Evolutionary conservation across 2,888 invertebrate species (phyloP).

Genomic region (Thymelicus acteon): DNA sequence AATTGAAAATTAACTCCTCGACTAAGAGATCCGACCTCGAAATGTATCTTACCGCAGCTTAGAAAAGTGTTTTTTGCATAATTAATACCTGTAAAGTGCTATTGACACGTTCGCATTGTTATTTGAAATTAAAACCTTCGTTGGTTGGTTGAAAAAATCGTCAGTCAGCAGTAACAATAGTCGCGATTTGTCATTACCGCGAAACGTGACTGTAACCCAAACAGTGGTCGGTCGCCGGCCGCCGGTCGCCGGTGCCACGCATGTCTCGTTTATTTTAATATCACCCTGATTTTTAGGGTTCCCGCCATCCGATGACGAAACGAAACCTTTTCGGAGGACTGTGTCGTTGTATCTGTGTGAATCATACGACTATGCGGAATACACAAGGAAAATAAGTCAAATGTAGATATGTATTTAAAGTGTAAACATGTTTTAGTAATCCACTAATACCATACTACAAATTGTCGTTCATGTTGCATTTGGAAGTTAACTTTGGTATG

Average conservation of each 20-base stretch:
- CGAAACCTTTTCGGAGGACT: neutral
- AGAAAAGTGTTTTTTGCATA: conserved; percentile 58
- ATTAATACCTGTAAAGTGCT: conserved; percentile 71
- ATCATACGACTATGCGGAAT: too few species aligned
- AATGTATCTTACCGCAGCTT: conserved; percentile 40
- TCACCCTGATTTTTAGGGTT: conserved; percentile 68
- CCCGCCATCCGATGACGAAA: neutral
- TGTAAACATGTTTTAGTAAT: too few species aligned
- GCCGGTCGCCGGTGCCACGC: conserved; percentile 48
- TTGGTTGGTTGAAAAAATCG: conserved; percentile 66
- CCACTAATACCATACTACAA: too few species aligned
- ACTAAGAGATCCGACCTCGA: conserved; percentile 57
- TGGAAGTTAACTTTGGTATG: too few species aligned
- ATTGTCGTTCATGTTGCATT: too few species aligned
- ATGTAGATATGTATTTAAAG: too few species aligned
- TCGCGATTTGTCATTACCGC: conserved; percentile 76
- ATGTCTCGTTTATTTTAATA: conserved; percentile 74
- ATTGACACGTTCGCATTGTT: conserved; percentile 76
- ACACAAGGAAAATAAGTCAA: too few species aligned
- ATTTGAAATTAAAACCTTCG: conserved; percentile 71
- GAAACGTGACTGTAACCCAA: conserved; percentile 76
- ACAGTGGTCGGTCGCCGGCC: conserved; percentile 46
- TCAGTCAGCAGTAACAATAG: conserved; percentile 71
- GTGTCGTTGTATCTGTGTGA: too few species aligned
- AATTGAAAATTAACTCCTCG: conserved; percentile 69